Conservation (phyloP, 2,797 vertebrate species). For the Ispidina lecontei region DNA sequence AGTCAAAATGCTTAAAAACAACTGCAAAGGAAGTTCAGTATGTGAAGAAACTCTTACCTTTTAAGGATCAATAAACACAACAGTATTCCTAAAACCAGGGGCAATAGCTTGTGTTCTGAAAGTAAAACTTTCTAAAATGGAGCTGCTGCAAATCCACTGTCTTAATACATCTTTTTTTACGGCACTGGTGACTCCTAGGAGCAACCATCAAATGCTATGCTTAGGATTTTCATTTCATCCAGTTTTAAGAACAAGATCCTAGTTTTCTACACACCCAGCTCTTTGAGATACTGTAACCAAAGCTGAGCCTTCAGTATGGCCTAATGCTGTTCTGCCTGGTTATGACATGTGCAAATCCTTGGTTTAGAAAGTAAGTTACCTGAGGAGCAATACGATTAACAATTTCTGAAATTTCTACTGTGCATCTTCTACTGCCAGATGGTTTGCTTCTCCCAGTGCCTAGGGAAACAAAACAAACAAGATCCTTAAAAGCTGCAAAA, state of each 20-base stretch:
- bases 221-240: background rate
- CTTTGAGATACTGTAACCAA: background rate
- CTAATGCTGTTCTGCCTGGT: background rate
- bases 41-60: background rate
- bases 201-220: background rate
- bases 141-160: background rate
- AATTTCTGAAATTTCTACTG: constrained; percentile 82
- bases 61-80: background rate
- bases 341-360: background rate
- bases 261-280: background rate
- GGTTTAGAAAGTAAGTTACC: constrained; percentile 68
- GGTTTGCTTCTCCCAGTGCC: constrained; percentile 72
- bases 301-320: background rate
- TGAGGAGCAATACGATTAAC: constrained; percentile 85
- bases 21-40: background rate
- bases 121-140: background rate
- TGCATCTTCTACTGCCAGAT: constrained; percentile 27
- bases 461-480: constrained; percentile 49
- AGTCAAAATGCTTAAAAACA: background rate
- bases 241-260: background rate
- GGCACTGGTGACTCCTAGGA: background rate
- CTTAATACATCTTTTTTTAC: background rate
- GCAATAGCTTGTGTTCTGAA: background rate
- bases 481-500: background rate
- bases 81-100: background rate